These are phyloP conservation scores for Ostrea denselamellosa DNA, from an alignment of 1,140 invertebrate genomes.

Conservation along the genomic window DNA sequence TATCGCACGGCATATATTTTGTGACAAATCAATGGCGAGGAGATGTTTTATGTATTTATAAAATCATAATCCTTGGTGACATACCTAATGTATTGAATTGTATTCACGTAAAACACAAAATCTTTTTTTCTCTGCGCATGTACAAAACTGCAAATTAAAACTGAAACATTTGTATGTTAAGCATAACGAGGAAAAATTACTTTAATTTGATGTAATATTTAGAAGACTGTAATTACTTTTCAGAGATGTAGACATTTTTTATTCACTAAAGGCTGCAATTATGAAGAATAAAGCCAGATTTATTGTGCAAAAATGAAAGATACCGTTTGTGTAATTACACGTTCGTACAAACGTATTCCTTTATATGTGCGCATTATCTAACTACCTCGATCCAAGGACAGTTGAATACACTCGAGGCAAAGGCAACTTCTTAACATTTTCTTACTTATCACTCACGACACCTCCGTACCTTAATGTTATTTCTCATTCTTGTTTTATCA, in stretches of 20 bases:
- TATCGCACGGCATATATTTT: background rate
- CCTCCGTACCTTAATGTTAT: background rate
- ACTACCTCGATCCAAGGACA: background rate
- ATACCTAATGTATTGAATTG: too few relatives aligned
- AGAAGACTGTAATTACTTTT: background rate
- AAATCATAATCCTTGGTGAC: too few relatives aligned
- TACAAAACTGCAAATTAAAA: background rate
- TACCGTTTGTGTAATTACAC: background rate
- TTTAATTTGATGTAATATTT: background rate
- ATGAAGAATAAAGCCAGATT: background rate
- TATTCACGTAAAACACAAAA: too few relatives aligned
- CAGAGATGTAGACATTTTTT: background rate
- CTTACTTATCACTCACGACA: background rate
- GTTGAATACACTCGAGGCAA: background rate
- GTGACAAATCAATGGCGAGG: background rate
- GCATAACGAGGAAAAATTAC: background rate
- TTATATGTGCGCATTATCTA: background rate
- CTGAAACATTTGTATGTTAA: background rate
- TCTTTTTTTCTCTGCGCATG: background rate
- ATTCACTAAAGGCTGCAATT: background rate
- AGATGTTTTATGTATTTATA: background rate
- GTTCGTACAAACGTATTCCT: too few relatives aligned
- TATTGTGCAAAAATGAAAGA: background rate
- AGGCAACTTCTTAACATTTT: background rate
- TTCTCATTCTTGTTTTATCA: background rate